A percentile compares a stretch with the other conserved stretches of the same genome.
Conservation (phyloP, 2,113 vertebrate species). For the Xiphophorus maculatus region DNA sequence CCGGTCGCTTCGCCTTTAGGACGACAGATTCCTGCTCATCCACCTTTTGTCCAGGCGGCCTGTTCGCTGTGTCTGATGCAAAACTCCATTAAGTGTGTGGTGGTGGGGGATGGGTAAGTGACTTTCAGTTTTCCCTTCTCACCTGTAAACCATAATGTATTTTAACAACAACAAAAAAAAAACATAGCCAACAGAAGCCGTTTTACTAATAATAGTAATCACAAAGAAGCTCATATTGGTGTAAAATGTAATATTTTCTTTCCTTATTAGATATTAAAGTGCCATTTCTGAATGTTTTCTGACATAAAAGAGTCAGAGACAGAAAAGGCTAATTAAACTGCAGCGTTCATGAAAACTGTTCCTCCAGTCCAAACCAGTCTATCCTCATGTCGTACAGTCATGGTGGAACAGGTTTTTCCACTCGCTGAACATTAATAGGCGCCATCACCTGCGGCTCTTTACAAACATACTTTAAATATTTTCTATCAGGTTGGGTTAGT, state of each 20-base stretch:
- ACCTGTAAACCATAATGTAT: neutral
- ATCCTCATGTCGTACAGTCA: neutral
- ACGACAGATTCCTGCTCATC: no score
- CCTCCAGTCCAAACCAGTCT: neutral
- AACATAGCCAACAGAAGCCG: neutral
- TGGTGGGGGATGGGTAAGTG: conserved; percentile 4
- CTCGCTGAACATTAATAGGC: no score
- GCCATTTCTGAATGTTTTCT: no score
- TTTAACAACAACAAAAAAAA: neutral
- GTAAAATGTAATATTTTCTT: neutral
- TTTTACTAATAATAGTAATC: no score
- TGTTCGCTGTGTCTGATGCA: neutral
- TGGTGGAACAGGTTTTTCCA: neutral
- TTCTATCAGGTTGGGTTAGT: no score
- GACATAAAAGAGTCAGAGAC: neutral
- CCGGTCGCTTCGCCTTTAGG: no score
- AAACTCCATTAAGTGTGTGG: conserved; percentile 1
- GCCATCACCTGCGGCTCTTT: no score
- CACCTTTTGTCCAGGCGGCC: no score
- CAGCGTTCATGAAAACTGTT: neutral
- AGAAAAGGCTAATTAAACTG: neutral
- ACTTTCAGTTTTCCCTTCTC: neutral
- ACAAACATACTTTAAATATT: no score
- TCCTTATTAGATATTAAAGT: neutral
- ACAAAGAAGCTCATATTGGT: no score